Base-by-base conservation (phyloP, 2,888 invertebrate species). In the Balanococcus diminutus region DNA sequence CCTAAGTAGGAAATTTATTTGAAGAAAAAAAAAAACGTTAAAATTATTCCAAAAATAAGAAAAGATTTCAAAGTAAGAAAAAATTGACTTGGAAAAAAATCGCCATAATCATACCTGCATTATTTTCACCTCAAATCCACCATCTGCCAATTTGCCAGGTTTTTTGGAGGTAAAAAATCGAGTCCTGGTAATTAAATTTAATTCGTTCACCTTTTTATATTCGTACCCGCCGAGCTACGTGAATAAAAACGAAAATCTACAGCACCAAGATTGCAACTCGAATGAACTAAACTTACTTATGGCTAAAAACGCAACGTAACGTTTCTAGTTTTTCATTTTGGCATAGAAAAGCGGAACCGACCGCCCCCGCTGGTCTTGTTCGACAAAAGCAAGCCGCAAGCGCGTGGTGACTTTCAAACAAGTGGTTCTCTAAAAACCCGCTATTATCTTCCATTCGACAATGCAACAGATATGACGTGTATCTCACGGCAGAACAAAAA, bases 401-500 rank as follows among this genome's bases (percentile, higher is more conserved):
- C 84, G 84, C 84, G 67, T 84, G 67, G 67, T 84, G 56, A 56
- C 56, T 84, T 84, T 84, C 84, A 84, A 84, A 84, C 84, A 84
- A 84, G 84, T 84, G 84, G 84, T 84, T 84, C 84, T 61, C 36
- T 61, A 67, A 84, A 42, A 61, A 36, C 61, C 31, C 84, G 22
- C 84, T 36, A 84, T 84, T 67, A 84, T 84, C 84, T 84, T 84
- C 36, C 39, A 32, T 36, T 67, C 36, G 22, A 39, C 84, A 36
- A 84, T 84, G 84, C 84, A 84, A 84, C 84, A 84, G 84, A 84
- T 84, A 84, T 84, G 84, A 84, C 84, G 84, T 84, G 19, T 67
- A 67, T 67, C 67, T 84, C 75, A 36, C 16, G 22, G 61, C 67
- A 67, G 67, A 84, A 61, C 32, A 84, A 67, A 84, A 84, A 83